Evolutionary conservation across 2,888 invertebrate genomes (phyloP).

Genomic region (Tenthredo scrophulariae): DNA sequence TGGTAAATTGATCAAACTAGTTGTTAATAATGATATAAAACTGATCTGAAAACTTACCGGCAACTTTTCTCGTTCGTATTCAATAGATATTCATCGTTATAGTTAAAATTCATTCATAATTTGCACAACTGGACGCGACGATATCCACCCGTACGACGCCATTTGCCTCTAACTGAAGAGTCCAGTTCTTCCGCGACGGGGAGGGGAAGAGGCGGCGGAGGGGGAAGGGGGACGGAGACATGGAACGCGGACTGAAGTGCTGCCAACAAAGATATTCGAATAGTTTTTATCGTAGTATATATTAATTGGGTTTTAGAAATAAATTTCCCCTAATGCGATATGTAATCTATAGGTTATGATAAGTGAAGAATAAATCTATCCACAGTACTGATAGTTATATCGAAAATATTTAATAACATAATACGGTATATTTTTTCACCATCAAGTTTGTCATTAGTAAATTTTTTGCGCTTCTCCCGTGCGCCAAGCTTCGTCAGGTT

Average conservation of each 20-base stretch:
- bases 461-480: constrained; percentile 2
- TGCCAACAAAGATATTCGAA: constrained; percentile 30
- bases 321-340: not conserved
- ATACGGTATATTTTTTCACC: not conserved
- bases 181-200: not conserved
- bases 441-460: not conserved
- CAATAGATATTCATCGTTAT: constrained; percentile 66
- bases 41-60: constrained; percentile 66
- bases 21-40: constrained; percentile 51
- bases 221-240: not conserved
- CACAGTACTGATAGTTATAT: not conserved
- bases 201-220: not conserved
- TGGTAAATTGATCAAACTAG: constrained; percentile 6
- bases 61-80: constrained; percentile 62
- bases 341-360: not conserved
- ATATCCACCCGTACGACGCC: constrained; percentile 79
- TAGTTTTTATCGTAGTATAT: not conserved
- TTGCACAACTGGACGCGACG: constrained; percentile 76
- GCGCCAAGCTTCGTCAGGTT: not conserved
- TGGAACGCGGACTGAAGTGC: not conserved
- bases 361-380: not conserved
- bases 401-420: not conserved
- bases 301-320: not conserved
- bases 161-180: constrained; percentile 77
- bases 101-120: constrained; percentile 78